phyloP scores from a whole-genome alignment of 2,888 invertebrate species.

The Drosophila nr. perissopoda region DNA sequence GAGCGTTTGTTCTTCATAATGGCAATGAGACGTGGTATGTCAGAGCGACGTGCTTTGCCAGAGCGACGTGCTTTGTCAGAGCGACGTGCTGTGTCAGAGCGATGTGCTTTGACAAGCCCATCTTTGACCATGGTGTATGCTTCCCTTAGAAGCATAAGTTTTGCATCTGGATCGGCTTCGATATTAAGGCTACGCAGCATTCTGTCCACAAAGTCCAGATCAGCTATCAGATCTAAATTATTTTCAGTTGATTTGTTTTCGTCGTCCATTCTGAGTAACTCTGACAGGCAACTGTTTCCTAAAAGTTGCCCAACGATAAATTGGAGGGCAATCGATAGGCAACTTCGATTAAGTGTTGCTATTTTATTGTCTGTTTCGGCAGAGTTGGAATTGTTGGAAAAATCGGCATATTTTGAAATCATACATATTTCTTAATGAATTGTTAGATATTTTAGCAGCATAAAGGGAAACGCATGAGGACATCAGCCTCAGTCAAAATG shows the following conservation, averaged over 20 bases:
- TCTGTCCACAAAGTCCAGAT: constrained; percentile 24
- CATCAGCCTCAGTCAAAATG: too few relatives aligned
- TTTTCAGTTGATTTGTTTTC: not conserved
- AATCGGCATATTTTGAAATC: not conserved
- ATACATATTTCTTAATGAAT: not conserved
- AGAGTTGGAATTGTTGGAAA: not conserved
- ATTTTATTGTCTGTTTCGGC: not conserved
- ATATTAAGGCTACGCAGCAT: not conserved
- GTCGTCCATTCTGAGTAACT: constrained; percentile 1
- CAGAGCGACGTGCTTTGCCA: too few relatives aligned
- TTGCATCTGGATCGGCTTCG: not conserved
- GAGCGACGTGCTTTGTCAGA: too few relatives aligned
- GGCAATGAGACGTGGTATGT: constrained; percentile 4
- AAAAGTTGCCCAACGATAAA: not conserved
- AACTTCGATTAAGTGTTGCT: not conserved
- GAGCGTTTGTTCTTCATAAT: constrained; percentile 18
- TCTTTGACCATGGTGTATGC: constrained; percentile 31
- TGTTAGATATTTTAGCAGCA: not conserved
- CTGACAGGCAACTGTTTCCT: not conserved
- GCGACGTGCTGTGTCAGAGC: constrained; percentile 8
- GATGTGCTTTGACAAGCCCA: not conserved
- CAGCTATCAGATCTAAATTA: constrained; percentile 5
- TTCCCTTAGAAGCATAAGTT: constrained; percentile 7
- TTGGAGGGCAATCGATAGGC: not conserved
- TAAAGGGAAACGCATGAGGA: too few relatives aligned